A percentile compares a stretch with the other conserved stretches of the same genome.
Evolutionary conservation across 2,888 invertebrate genomes (phyloP).

Genomic region (Cheilosia variabilis): DNA sequence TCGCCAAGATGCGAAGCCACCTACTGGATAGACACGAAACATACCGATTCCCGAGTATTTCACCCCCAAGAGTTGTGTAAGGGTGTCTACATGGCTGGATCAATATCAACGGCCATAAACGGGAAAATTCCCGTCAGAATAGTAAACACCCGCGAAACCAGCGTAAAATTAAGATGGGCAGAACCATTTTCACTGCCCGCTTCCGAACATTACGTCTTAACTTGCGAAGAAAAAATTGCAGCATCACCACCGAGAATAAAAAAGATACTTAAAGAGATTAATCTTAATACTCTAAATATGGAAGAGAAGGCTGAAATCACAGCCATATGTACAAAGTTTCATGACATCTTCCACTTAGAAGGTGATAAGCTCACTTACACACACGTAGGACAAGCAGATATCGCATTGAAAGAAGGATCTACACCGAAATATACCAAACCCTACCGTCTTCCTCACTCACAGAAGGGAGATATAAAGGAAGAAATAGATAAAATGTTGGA

Average conservation of each 20-base stretch:
- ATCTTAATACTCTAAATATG: not conserved
- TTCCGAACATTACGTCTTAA: not conserved
- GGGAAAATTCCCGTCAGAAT: conserved; percentile 10
- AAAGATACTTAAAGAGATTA: not conserved
- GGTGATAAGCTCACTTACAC: not conserved
- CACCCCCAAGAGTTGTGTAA: not conserved
- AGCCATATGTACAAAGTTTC: not conserved
- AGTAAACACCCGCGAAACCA: conserved; percentile 14
- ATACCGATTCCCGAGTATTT: not conserved
- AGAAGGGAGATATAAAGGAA: not conserved
- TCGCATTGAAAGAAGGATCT: not conserved
- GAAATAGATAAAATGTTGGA: not conserved
- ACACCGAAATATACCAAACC: not conserved
- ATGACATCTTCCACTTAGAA: not conserved
- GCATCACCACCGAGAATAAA: not conserved
- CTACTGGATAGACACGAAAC: conserved; percentile 3
- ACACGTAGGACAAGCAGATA: not conserved
- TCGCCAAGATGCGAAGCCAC: conserved; percentile 7
- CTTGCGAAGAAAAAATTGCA: not conserved
- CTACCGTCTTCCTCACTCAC: not conserved
- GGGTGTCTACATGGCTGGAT: no score
- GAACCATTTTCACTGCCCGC: not conserved
- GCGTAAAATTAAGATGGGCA: no score
- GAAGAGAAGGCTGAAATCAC: not conserved
- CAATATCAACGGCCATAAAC: not conserved